Percentiles rank a stretch among this genome's conserved stretches.
Conservation (phyloP, 2,888 invertebrate species). For the Tachystola acroxantha region DNA sequence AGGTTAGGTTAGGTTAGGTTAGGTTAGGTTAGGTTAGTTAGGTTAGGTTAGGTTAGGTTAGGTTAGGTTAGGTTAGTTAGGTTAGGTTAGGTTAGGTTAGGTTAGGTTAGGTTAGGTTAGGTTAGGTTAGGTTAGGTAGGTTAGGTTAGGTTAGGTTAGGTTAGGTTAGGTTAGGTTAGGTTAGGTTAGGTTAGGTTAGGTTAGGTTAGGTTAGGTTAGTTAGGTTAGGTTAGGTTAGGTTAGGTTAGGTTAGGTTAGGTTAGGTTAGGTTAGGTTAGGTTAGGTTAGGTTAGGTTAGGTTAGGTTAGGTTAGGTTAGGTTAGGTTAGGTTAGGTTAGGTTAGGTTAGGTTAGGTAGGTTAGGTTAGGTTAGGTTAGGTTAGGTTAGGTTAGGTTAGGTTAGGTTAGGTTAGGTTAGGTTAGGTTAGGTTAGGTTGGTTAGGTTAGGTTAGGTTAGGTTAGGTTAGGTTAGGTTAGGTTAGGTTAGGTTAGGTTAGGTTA, state of each 20-base stretch:
- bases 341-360: conserved; percentile 10
- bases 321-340: conserved; percentile 10
- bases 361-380: conserved; percentile 11
- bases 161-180: conserved; percentile 8
- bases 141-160: conserved; percentile 8
- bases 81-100: conserved; percentile 9
- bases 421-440: conserved; percentile 10
- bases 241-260: conserved; percentile 12
- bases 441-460: conserved; percentile 22
- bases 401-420: conserved; percentile 11
- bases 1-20: conserved; percentile 13
- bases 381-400: conserved; percentile 12
- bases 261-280: conserved; percentile 16
- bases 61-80: conserved; percentile 12
- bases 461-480: conserved; percentile 20
- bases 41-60: conserved; percentile 14
- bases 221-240: conserved; percentile 12
- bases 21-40: conserved; percentile 14
- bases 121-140: too few relatives aligned
- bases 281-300: conserved; percentile 11
- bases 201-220: too few relatives aligned
- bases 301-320: conserved; percentile 9
- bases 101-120: conserved; percentile 8
- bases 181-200: conserved; percentile 8
- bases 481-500: conserved; percentile 20